phyloP scores from a whole-genome alignment of 1,140 invertebrate species.

The Cherax quadricarinatus region DNA sequence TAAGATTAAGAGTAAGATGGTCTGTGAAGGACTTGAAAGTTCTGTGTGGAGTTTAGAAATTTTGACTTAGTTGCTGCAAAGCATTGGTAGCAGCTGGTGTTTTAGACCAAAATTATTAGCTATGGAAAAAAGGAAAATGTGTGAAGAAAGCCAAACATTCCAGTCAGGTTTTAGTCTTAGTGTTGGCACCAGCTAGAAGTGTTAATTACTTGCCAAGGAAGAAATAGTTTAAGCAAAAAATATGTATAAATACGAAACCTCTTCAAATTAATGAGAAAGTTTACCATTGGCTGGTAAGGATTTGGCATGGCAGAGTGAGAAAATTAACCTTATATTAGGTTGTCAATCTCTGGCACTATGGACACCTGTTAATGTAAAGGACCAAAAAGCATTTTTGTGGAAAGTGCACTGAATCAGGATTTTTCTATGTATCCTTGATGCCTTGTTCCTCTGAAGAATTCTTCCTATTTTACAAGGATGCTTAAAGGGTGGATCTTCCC shows the following conservation, averaged over 20 bases:
- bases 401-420: no score
- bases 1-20: background rate
- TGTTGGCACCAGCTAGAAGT: slow-evolving; percentile 28
- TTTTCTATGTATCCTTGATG: no score
- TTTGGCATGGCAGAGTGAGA: background rate
- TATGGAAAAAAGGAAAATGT: background rate
- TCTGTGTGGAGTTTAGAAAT: background rate
- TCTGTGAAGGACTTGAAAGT: background rate
- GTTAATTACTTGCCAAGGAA: slow-evolving; percentile 6
- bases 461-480: no score
- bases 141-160: slow-evolving; percentile 28
- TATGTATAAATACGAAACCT: background rate
- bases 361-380: background rate
- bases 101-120: background rate
- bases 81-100: background rate
- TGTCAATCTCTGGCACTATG: background rate
- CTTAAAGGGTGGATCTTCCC: no score
- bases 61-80: background rate
- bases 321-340: background rate
- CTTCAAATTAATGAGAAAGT: no score
- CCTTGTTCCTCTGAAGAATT: background rate
- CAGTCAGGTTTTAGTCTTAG: slow-evolving; percentile 38
- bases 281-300: background rate
- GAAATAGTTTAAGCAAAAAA: background rate
- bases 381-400: background rate